Conservation (phyloP, 2,888 invertebrate genomes). For the Caenorhabditis virilis region DNA sequence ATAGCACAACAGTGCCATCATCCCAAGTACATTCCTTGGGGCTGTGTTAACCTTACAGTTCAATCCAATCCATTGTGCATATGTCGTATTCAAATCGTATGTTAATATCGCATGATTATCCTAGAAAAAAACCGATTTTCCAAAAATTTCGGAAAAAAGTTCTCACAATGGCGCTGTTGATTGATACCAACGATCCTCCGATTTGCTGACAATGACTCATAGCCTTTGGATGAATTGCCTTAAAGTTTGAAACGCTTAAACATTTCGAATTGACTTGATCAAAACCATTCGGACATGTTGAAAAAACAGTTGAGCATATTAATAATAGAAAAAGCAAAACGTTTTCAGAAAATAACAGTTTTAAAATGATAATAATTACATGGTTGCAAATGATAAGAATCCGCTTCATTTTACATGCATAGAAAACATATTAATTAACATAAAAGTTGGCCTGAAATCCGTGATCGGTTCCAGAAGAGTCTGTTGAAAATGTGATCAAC, state of each 20-base stretch:
- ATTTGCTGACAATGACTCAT: conserved; percentile 1
- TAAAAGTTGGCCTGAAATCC: conserved; percentile 3
- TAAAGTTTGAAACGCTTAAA: conserved; percentile 10
- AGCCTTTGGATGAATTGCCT: conserved; percentile 6
- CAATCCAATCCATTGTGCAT: conserved; percentile 26
- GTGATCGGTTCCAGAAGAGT: conserved; percentile 16
- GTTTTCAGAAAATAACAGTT: background rate
- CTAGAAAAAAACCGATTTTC: conserved; percentile 1
- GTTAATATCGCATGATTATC: conserved; percentile 25
- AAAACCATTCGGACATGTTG: conserved; percentile 11
- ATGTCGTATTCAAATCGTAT: conserved; percentile 7
- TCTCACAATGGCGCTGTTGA: conserved; percentile 16
- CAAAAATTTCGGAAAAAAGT: background rate
- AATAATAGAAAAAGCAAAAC: background rate
- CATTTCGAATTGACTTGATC: conserved; percentile 19
- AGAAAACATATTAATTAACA: too few relatives aligned
- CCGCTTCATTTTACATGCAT: too few relatives aligned
- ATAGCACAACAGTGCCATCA: conserved; percentile 11
- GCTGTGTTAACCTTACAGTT: conserved; percentile 12
- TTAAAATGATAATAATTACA: background rate
- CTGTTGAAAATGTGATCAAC: conserved; percentile 29
- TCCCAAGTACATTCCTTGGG: conserved; percentile 26
- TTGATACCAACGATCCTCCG: conserved; percentile 14
- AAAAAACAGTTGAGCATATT: background rate
- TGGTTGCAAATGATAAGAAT: background rate